Evolutionary conservation across 2,797 vertebrate genomes (phyloP).

Genomic region (Xiphorhynchus erythropygius): DNA sequence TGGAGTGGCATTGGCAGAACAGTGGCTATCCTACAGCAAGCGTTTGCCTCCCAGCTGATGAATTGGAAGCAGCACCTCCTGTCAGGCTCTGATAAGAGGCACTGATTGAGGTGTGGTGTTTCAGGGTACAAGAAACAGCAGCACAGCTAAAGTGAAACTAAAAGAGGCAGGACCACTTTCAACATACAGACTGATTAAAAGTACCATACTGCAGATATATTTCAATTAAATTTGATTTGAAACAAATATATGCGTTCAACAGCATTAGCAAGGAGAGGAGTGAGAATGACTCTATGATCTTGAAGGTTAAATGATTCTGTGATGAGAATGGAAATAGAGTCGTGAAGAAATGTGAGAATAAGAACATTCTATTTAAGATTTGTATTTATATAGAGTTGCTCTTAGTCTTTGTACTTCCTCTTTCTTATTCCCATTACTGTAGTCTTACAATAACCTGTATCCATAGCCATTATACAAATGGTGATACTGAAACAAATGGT

Average conservation of each 20-base stretch:
- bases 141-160: neutral
- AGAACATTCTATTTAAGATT: neutral
- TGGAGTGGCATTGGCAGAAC: neutral
- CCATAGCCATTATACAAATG: neutral
- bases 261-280: neutral
- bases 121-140: neutral
- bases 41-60: neutral
- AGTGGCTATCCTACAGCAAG: neutral
- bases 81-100: neutral
- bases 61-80: neutral
- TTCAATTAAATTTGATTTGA: neutral
- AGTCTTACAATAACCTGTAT: neutral
- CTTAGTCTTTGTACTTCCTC: neutral
- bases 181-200: neutral
- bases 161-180: neutral
- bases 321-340: neutral
- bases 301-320: neutral
- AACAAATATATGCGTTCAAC: neutral
- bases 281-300: neutral
- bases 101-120: neutral
- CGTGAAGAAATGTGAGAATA: neutral
- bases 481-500: neutral
- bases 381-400: neutral
- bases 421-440: neutral
- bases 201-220: fast-evolving